These are phyloP conservation scores for Caerostris darwini DNA, from an alignment of 1,140 invertebrate genomes.

Conservation along the genomic window DNA sequence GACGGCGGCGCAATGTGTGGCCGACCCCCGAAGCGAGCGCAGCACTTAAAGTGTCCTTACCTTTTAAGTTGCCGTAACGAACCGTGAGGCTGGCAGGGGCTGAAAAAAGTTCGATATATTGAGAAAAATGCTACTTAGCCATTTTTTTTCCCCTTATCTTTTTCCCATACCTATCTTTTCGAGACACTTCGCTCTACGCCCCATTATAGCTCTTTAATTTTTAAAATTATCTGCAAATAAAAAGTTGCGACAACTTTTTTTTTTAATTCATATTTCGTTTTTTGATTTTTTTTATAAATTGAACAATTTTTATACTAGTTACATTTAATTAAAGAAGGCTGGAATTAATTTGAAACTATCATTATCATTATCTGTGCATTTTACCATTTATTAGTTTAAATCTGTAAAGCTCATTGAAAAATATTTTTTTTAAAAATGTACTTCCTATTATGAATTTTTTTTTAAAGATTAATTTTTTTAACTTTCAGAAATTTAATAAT, in stretches of 20 bases:
- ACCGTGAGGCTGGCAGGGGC: neutral
- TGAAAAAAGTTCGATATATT: neutral
- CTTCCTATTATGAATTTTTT: too few species aligned
- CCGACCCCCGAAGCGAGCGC: neutral
- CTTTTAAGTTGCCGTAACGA: slow-evolving; percentile 8
- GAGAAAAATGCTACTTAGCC: neutral
- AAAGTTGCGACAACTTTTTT: neutral
- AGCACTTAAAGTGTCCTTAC: slow-evolving; percentile 13
- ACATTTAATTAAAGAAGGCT: too few species aligned
- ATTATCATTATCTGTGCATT: too few species aligned
- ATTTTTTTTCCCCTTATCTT: neutral
- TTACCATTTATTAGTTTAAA: too few species aligned
- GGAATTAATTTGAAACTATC: too few species aligned
- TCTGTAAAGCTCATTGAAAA: too few species aligned
- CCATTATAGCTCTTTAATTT: neutral
- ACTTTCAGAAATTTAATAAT: too few species aligned
- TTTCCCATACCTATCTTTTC: neutral
- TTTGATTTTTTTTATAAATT: too few species aligned
- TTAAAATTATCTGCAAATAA: slow-evolving; percentile 3
- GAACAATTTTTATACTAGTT: too few species aligned
- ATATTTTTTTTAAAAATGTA: too few species aligned
- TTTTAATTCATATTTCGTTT: too few species aligned
- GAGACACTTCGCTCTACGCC: neutral
- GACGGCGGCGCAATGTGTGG: neutral
- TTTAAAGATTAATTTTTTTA: too few species aligned